Conservation (phyloP, 2,797 vertebrate genomes). For the Trichosurus vulpecula region DNA sequence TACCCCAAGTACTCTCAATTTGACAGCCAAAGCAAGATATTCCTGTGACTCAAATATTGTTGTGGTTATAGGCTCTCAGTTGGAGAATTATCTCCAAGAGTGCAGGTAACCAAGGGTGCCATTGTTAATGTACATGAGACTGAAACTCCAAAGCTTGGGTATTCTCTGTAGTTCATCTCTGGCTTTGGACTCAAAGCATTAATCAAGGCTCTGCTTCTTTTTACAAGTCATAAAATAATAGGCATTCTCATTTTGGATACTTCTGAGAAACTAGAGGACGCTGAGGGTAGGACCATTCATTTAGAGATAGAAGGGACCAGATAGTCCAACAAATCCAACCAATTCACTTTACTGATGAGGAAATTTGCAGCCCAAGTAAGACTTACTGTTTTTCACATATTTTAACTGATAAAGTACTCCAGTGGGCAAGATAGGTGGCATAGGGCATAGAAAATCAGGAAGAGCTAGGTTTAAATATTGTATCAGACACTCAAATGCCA, state of each 20-base stretch:
- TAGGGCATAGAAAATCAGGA: neutral
- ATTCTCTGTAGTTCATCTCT: neutral
- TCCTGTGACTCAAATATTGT: neutral
- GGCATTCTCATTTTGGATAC: too few species aligned
- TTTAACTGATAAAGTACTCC: neutral
- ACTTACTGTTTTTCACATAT: neutral
- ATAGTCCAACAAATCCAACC: neutral
- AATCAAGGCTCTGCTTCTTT: neutral
- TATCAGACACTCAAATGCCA: neutral
- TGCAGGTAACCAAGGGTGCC: neutral
- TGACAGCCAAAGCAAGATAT: neutral
- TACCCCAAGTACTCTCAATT: neutral
- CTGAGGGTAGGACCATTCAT: too few species aligned
- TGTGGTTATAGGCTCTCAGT: neutral
- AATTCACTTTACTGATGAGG: neutral
- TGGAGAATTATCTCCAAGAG: neutral
- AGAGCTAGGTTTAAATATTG: neutral
- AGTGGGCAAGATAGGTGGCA: neutral
- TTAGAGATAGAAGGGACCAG: neutral
- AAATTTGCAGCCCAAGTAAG: neutral
- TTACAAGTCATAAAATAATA: neutral
- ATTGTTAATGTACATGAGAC: neutral
- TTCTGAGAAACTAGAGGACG: neutral
- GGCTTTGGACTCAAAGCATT: neutral
- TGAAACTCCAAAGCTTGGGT: neutral